Evolutionary conservation across 2,888 invertebrate species (phyloP).

Genomic region (Pseudococcus longispinus): DNA sequence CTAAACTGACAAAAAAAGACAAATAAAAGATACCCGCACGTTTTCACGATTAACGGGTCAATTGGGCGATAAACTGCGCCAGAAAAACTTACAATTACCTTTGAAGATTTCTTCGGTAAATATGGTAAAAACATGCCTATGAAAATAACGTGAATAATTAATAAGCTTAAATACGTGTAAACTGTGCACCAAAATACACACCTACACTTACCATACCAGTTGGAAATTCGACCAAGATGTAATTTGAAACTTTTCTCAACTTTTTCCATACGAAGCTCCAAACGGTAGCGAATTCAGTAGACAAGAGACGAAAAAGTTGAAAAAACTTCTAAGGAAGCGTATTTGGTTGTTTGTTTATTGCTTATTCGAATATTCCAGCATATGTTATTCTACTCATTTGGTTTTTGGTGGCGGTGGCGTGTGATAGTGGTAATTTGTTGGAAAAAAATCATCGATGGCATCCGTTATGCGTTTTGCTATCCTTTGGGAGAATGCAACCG

Average conservation of each 20-base stretch:
- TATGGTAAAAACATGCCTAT: background rate
- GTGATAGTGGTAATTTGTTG: background rate
- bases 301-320: background rate
- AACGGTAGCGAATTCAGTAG: background rate
- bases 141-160: background rate
- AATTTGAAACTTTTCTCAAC: conserved; percentile 8
- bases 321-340: background rate
- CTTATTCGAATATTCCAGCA: background rate
- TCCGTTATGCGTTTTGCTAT: background rate
- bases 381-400: background rate
- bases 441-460: background rate
- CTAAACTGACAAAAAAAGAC: background rate
- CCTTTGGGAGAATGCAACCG: background rate
- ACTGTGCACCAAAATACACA: background rate
- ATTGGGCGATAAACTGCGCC: background rate
- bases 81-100: background rate
- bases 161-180: background rate
- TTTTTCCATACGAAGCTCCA: background rate
- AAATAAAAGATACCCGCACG: background rate
- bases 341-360: background rate
- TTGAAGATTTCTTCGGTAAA: background rate
- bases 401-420: background rate
- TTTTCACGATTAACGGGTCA: background rate
- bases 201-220: background rate
- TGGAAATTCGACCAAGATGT: background rate